phyloP scores from a whole-genome alignment of 2,888 invertebrate species.

The Limnephilus auricula region DNA sequence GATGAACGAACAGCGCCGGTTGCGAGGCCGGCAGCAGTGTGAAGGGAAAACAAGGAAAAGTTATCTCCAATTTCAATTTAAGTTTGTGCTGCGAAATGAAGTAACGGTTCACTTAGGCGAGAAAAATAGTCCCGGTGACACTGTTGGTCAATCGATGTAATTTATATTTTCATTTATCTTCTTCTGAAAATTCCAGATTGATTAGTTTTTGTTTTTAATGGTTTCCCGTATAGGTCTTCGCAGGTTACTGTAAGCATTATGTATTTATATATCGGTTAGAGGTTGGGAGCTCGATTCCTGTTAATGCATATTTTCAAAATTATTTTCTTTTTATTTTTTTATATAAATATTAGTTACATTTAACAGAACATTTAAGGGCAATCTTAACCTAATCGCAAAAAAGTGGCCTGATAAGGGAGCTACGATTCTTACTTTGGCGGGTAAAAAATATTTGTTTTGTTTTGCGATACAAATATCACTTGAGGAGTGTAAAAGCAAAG shows the following conservation, averaged over 20 bases:
- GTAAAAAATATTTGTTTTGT: too few relatives aligned
- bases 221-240: not conserved
- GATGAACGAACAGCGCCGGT: slow-evolving; percentile 25
- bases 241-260: not conserved
- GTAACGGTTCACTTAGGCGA: slow-evolving; percentile 28
- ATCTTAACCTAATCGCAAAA: too few relatives aligned
- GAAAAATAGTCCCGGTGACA: slow-evolving; percentile 28
- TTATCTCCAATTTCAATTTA: slow-evolving; percentile 45
- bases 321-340: too few relatives aligned
- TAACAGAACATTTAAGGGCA: too few relatives aligned
- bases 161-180: not conserved
- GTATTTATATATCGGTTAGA: too few relatives aligned
- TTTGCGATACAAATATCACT: too few relatives aligned
- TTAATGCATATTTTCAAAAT: too few relatives aligned
- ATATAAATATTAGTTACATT: too few relatives aligned
- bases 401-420: too few relatives aligned
- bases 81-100: slow-evolving; percentile 21
- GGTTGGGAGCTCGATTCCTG: too few relatives aligned
- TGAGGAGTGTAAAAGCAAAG: too few relatives aligned
- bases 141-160: slow-evolving; percentile 24
- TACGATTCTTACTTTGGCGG: too few relatives aligned
- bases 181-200: not conserved
- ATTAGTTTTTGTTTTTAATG: not conserved
- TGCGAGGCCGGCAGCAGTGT: not conserved
- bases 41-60: slow-evolving; percentile 18